Conservation (phyloP, 2,888 invertebrate genomes). For the Nemotelus nigrinus region DNA sequence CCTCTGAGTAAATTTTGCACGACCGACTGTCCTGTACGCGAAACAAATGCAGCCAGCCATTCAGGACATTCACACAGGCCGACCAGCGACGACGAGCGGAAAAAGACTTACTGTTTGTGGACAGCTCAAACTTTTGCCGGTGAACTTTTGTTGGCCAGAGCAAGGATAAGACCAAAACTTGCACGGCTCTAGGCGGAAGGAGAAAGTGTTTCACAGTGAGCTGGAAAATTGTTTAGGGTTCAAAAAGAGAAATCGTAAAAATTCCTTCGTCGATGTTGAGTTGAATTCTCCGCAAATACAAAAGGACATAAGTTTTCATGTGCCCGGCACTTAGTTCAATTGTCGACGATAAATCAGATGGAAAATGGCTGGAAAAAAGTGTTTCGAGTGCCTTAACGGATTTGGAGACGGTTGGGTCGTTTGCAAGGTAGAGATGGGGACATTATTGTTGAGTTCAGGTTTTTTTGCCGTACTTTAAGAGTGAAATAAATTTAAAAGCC, state of each 20-base stretch:
- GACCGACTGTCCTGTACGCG: not conserved
- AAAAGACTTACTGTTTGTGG: slow-evolving; percentile 21
- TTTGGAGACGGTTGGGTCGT: not conserved
- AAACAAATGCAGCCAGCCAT: not conserved
- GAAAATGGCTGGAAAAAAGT: slow-evolving; percentile 33
- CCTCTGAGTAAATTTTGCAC: slow-evolving; percentile 44
- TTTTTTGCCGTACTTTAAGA: not conserved
- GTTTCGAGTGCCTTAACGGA: slow-evolving; percentile 9
- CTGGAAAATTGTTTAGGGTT: slow-evolving; percentile 22
- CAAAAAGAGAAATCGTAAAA: slow-evolving; percentile 33
- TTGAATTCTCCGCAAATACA: slow-evolving; percentile 16
- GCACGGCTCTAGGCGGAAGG: not conserved
- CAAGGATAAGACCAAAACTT: slow-evolving; percentile 13
- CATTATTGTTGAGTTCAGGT: slow-evolving; percentile 1
- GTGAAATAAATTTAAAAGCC: not conserved
- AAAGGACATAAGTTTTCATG: slow-evolving; percentile 39
- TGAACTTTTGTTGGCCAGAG: not conserved
- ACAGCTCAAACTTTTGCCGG: slow-evolving; percentile 5
- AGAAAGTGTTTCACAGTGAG: slow-evolving; percentile 20
- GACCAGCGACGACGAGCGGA: slow-evolving; percentile 4
- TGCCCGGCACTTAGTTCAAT: slow-evolving; percentile 45
- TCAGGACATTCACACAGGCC: slow-evolving; percentile 2
- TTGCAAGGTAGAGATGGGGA: slow-evolving; percentile 5
- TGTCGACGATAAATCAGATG: slow-evolving; percentile 44
- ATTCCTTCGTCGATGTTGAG: not conserved